Conservation (phyloP, 2,888 invertebrate genomes). For the Siphonodentalium dalli region DNA sequence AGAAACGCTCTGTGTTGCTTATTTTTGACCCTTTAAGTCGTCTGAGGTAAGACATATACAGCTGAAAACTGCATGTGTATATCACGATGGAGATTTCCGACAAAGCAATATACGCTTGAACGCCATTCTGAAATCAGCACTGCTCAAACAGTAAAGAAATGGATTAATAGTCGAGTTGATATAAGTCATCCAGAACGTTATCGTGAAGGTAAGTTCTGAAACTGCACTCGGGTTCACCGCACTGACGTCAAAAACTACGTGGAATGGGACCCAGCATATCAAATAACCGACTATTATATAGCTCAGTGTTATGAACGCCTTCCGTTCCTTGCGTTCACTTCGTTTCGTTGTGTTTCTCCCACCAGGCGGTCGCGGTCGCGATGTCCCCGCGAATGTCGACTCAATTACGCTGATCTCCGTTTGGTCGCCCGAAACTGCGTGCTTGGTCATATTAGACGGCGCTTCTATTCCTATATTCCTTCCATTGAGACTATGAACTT, state of each 20-base stretch:
- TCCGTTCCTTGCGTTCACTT: conserved; percentile 27
- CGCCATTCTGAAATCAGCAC: conserved; percentile 31
- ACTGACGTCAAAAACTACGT: conserved; percentile 34
- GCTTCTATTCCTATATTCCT: too few species aligned
- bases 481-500: neutral
- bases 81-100: too few species aligned
- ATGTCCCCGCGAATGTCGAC: too few species aligned
- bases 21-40: too few species aligned
- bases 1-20: too few species aligned
- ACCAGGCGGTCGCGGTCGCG: too few species aligned
- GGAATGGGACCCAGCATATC: conserved; percentile 38
- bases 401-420: too few species aligned
- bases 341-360: too few species aligned
- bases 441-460: too few species aligned
- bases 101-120: conserved; percentile 26
- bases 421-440: too few species aligned
- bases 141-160: conserved; percentile 34
- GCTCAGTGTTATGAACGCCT: conserved; percentile 33
- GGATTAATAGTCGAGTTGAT: conserved; percentile 37
- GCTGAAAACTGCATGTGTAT: too few species aligned
- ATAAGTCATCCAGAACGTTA: conserved; percentile 37
- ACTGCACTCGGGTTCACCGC: conserved; percentile 33
- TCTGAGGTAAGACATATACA: too few species aligned
- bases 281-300: conserved; percentile 30
- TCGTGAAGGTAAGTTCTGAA: conserved; percentile 32